Evolutionary conservation across 2,797 vertebrate species (phyloP).

Genomic region (Sebastes taczanowskii): DNA sequence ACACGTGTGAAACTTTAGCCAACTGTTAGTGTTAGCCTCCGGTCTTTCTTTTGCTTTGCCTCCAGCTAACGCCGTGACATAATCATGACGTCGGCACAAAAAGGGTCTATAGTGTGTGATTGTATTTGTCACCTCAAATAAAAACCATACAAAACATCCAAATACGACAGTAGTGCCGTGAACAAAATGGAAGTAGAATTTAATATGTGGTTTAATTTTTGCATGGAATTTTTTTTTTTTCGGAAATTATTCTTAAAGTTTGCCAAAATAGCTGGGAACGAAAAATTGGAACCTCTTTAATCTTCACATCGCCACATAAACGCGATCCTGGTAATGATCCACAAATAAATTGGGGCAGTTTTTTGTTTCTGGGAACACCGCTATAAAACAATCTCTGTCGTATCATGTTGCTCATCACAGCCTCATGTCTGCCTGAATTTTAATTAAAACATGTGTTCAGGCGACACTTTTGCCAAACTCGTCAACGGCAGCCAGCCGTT

Average conservation of each 20-base stretch:
- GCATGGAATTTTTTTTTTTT: not conserved
- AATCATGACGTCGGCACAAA: too few relatives aligned
- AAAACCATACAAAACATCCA: not conserved
- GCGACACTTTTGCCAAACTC: not conserved
- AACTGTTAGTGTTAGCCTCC: too few relatives aligned
- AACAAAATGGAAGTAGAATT: not conserved
- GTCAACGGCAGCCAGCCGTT: not conserved
- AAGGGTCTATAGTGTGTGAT: not conserved
- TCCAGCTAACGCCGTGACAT: too few relatives aligned
- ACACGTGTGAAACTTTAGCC: too few relatives aligned
- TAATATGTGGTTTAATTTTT: not conserved
- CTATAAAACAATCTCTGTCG: not conserved
- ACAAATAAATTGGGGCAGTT: not conserved
- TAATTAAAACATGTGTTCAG: not conserved
- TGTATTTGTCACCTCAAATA: not conserved
- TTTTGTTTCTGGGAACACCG: not conserved
- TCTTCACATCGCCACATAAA: not conserved
- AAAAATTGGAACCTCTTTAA: not conserved
- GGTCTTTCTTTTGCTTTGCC: too few relatives aligned
- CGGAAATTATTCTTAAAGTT: not conserved
- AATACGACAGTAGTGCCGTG: too few relatives aligned
- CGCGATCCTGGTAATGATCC: not conserved
- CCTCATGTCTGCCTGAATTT: not conserved
- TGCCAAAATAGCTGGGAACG: not conserved
- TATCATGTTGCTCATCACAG: not conserved